Evolutionary conservation across 1,140 invertebrate species (phyloP), one percentile per base, ranked within the genome.

Genomic region (Cydia splendana): DNA sequence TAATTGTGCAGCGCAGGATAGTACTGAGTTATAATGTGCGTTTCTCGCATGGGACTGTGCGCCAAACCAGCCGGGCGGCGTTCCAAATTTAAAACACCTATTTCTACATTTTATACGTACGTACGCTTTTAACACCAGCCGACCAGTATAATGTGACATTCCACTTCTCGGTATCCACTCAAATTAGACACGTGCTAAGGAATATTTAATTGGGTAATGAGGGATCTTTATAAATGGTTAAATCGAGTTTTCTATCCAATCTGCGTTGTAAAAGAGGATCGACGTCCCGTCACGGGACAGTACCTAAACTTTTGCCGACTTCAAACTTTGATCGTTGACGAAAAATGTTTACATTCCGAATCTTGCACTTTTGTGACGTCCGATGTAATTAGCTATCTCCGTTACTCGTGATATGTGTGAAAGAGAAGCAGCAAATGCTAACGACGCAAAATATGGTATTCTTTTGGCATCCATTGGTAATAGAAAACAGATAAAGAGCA

Each of bases 61-160:
- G 87, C 84, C 85, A 86, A 85, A 82, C 82, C 77, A 79, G 81
- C 86, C 85, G 86, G 91, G 91, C 91, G 87, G 71, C 34, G 88
- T 81, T 88, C 91, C 91, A 92, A 91, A 87, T 85, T 84, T 88
- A 87, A 88, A 89, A 88, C 88, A 87, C 83, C 87, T 81, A 87
- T 82, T 84, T 81, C 84, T 87, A 86, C 81, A 87, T 85, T 87
- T 83, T 84, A 75, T 67, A 65, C 77, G 82, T 82, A 76, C 75
- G 76, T 76, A 81, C 82, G 81, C 87, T 81, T 86, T 81, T 87
- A 83, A 75, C 86, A 85, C 82, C 78, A 84, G 13, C 15, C 42
- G 48, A 76, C 82, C 77, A 81, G 65, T 75, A 76, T 76, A 78
- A 48, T 69, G 4, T 53, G 79, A 78, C 65, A 71, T 38, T 42